Percentiles rank a stretch among this genome's conserved stretches.
phyloP scores from a whole-genome alignment of 92 coral and sea anemone genomes.

The Metridium senile region DNA sequence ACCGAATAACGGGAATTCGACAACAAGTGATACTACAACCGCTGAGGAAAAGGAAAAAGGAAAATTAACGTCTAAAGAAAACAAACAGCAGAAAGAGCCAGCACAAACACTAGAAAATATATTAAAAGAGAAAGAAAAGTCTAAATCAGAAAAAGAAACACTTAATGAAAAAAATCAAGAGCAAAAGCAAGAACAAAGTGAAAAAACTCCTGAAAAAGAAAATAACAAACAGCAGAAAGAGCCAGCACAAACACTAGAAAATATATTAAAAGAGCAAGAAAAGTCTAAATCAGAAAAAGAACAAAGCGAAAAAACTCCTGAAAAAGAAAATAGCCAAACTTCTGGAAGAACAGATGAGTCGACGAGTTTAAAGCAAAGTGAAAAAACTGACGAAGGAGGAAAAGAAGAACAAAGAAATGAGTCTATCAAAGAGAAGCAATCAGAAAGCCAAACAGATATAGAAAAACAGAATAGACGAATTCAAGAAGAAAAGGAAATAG shows the following conservation, averaged over 20 bases:
- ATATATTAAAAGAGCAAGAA: not conserved
- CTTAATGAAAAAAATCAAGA: slow-evolving; percentile 11
- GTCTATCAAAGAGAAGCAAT: no score
- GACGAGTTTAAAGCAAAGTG: no score
- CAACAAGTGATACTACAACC: not conserved
- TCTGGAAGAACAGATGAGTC: not conserved
- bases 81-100: no score
- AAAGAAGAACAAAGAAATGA: no score
- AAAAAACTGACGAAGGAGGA: no score
- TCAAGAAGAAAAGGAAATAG: no score
- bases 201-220: not conserved
- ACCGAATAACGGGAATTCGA: slow-evolving; percentile 23
- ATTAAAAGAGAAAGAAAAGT: no score
- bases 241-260: not conserved
- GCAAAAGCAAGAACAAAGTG: not conserved
- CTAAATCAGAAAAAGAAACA: slow-evolving; percentile 9
- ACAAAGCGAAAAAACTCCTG: not conserved
- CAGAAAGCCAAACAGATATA: no score
- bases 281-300: not conserved
- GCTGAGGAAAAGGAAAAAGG: no score
- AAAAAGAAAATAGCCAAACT: not conserved
- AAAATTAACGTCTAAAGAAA: no score
- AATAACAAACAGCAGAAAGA: not conserved
- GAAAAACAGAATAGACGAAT: no score
- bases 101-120: no score